These are phyloP conservation scores for Brachypalpus laphriformis DNA, from an alignment of 2,888 invertebrate genomes.

Conservation along the genomic window DNA sequence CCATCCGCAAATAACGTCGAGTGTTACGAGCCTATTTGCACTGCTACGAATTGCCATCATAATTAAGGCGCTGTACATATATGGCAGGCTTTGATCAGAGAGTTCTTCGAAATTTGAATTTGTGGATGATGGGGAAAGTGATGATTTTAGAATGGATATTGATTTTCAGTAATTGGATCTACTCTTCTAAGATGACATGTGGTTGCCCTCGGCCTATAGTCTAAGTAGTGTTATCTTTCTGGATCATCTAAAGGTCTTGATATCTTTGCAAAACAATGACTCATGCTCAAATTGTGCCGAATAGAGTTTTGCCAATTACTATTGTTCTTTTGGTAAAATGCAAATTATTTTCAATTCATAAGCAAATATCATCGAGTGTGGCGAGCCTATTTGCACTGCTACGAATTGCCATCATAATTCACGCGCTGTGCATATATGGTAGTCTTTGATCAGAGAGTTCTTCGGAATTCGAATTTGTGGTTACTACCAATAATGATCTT, in stretches of 20 bases:
- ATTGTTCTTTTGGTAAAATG: slow-evolving; percentile 97
- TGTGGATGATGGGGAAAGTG: no score
- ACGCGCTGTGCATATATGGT: slow-evolving; percentile 97
- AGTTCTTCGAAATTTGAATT: slow-evolving; percentile 39
- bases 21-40: no score
- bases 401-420: slow-evolving; percentile 99
- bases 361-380: no score
- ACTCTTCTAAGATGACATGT: no score
- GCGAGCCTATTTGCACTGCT: no score
- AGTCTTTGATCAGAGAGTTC: slow-evolving; percentile 83
- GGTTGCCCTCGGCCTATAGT: no score
- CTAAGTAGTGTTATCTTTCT: no score
- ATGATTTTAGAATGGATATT: no score
- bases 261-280: slow-evolving; percentile 98
- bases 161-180: not conserved
- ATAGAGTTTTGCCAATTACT: slow-evolving; percentile 96
- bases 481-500: no score
- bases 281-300: slow-evolving; percentile 84
- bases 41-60: slow-evolving; percentile 99
- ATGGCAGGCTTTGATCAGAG: slow-evolving; percentile 87
- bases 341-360: slow-evolving; percentile 98
- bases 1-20: no score
- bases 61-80: slow-evolving; percentile 98
- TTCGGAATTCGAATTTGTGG: no score
- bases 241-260: no score